phyloP scores from a whole-genome alignment of 1,140 invertebrate species.

The Brachionus rotundiformis region DNA sequence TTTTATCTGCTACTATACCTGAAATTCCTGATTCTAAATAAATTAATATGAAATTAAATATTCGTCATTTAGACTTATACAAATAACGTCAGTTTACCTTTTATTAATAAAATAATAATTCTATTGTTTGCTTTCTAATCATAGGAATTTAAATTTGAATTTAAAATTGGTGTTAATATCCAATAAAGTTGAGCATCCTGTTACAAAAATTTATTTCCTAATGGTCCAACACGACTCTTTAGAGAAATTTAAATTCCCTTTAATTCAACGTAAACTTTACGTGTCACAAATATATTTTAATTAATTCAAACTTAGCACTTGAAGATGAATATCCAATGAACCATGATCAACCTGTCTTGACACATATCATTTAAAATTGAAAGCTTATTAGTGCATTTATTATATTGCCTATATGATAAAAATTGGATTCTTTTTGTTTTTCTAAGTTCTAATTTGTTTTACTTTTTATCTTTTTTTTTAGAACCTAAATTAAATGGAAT shows the following conservation, averaged over 20 bases:
- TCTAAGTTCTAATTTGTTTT: neutral
- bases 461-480: too few species aligned
- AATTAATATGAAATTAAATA: constrained; percentile 16
- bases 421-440: neutral
- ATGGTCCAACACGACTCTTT: neutral
- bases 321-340: constrained; percentile 6
- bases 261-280: constrained; percentile 12
- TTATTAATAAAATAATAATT: neutral
- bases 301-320: constrained; percentile 6
- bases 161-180: constrained; percentile 50
- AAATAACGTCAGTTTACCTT: constrained; percentile 26
- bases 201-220: constrained; percentile 11
- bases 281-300: constrained; percentile 7
- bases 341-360: constrained; percentile 12
- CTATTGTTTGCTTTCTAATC: neutral
- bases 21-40: neutral
- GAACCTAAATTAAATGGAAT: too few species aligned
- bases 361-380: constrained; percentile 9
- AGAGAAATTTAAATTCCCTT: neutral
- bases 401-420: neutral
- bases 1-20: neutral
- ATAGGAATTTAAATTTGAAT: constrained; percentile 48
- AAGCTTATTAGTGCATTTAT: constrained; percentile 4
- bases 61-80: constrained; percentile 17
- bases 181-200: constrained; percentile 45